phyloP scores from a whole-genome alignment of 2,113 vertebrate genomes.

The Tragelaphus strepsiceros region DNA sequence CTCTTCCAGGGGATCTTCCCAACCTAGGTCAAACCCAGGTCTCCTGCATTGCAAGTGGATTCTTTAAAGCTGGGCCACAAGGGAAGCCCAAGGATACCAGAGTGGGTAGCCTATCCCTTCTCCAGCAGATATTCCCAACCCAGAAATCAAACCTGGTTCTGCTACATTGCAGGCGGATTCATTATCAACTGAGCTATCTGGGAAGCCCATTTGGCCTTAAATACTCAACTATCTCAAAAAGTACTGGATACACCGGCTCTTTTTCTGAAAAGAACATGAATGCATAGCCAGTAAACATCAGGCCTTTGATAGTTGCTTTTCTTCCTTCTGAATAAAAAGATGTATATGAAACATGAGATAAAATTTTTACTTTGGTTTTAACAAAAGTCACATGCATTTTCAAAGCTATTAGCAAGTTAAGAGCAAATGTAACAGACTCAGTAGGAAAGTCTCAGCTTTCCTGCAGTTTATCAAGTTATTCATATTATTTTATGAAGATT shows the following conservation, averaged over 20 bases:
- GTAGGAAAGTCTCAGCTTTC: neutral
- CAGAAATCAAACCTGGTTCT: neutral
- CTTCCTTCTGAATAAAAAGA: neutral
- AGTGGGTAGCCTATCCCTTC: neutral
- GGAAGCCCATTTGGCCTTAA: conserved; percentile 41
- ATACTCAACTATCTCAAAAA: conserved; percentile 72
- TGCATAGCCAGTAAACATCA: neutral
- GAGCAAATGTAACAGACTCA: neutral
- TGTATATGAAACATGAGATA: neutral
- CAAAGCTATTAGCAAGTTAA: neutral
- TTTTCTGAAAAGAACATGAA: neutral
- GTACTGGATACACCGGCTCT: conserved; percentile 37
- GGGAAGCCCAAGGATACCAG: neutral
- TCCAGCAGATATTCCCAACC: neutral
- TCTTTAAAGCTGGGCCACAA: neutral
- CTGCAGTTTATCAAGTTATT: neutral
- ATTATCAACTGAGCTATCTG: neutral
- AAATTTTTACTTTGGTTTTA: neutral
- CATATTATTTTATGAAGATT: neutral
- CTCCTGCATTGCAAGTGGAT: neutral
- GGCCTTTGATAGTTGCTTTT: neutral
- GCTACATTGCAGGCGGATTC: neutral
- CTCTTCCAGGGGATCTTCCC: neutral
- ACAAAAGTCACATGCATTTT: neutral
- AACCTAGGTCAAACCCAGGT: neutral